Percentiles rank a stretch among this genome's conserved stretches.
Evolutionary conservation across 2,888 invertebrate genomes (phyloP).

Genomic region (Polymixis flavicincta): DNA sequence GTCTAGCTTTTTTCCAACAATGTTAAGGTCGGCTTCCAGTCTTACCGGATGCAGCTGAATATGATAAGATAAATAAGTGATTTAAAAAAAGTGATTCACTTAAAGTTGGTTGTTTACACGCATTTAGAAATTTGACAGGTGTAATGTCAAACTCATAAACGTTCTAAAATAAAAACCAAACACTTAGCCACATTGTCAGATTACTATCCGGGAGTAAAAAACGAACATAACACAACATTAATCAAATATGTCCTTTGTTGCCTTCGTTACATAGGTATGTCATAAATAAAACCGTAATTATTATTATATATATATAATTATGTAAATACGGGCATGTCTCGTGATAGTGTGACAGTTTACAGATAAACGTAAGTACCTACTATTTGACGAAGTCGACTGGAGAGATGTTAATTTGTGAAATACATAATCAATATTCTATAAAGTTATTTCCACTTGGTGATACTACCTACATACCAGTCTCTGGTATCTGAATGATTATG

Average conservation of each 20-base stretch:
- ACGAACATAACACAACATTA: not conserved
- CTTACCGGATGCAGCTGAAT: too few relatives aligned
- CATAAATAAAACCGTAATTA: not conserved
- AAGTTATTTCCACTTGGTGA: slow-evolving; percentile 9
- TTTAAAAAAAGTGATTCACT: not conserved
- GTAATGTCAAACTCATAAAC: too few relatives aligned
- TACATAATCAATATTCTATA: slow-evolving; percentile 11
- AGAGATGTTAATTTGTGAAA: not conserved
- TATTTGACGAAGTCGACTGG: not conserved
- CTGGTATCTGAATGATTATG: not conserved
- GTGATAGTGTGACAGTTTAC: not conserved
- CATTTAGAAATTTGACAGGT: too few relatives aligned
- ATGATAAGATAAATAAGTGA: too few relatives aligned
- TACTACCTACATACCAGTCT: not conserved
- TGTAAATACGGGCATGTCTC: not conserved
- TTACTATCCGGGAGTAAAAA: too few relatives aligned
- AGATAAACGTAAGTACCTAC: not conserved
- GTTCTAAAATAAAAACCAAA: too few relatives aligned
- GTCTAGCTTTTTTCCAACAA: too few relatives aligned
- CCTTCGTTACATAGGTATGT: not conserved
- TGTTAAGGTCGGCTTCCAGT: too few relatives aligned
- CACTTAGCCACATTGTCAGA: too few relatives aligned
- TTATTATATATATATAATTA: too few relatives aligned
- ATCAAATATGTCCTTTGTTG: not conserved
- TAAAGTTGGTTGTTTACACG: not conserved